Conservation (phyloP, 2,797 vertebrate genomes). For the Pipistrellus kuhlii region DNA sequence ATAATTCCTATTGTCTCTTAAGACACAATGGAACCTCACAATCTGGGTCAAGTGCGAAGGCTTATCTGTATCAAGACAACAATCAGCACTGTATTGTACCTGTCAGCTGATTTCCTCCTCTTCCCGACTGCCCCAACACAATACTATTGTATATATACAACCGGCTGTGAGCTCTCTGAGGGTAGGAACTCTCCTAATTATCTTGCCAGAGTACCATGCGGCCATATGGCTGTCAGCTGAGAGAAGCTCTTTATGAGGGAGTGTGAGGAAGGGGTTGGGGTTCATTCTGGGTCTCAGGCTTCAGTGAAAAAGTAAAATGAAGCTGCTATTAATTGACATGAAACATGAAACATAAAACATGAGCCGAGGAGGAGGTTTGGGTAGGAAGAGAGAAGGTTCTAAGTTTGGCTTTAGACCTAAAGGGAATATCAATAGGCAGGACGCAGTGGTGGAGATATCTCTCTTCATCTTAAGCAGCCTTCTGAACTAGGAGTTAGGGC, state of each 20-base stretch:
- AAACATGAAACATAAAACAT: neutral
- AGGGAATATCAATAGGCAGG: neutral
- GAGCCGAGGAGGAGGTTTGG: neutral
- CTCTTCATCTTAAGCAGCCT: neutral
- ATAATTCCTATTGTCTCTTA: neutral
- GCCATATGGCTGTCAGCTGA: neutral
- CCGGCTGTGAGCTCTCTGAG: neutral
- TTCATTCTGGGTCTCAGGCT: conserved; percentile 20
- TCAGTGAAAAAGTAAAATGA: neutral
- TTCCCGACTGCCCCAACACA: neutral
- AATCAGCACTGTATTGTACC: neutral
- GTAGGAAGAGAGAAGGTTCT: neutral
- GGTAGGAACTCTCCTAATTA: neutral
- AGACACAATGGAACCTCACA: neutral
- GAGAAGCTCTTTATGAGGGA: neutral
- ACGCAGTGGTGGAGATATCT: neutral
- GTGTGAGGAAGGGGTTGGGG: neutral
- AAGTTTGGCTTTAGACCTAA: neutral
- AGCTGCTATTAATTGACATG: neutral
- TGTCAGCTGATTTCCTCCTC: neutral
- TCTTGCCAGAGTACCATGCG: neutral
- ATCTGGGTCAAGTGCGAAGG: neutral
- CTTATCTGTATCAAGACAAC: neutral
- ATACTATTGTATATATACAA: too few relatives aligned
- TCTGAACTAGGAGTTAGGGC: neutral